Percentiles rank a stretch among this genome's conserved stretches.
Evolutionary conservation across 2,888 invertebrate species (phyloP).

Genomic region (Lochmaea crataegi): DNA sequence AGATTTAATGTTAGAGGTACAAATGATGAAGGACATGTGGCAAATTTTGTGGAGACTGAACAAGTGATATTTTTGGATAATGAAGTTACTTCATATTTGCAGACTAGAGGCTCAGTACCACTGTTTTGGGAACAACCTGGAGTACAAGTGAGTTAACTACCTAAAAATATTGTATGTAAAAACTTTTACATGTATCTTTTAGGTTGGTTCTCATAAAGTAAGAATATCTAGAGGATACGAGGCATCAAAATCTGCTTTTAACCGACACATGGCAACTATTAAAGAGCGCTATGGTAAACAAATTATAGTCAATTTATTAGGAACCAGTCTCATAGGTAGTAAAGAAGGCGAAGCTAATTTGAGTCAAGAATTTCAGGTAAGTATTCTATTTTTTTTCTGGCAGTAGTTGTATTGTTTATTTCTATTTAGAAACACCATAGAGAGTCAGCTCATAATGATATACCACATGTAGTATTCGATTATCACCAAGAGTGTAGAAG

Average conservation of each 20-base stretch:
- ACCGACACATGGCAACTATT: constrained; percentile 87
- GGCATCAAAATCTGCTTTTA: constrained; percentile 92
- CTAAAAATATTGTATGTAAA: neutral
- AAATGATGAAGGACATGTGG: constrained; percentile 99
- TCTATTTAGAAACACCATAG: constrained; percentile 79
- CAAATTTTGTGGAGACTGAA: constrained; percentile 99
- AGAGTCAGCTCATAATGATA: constrained; percentile 82
- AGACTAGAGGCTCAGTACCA: constrained; percentile 96
- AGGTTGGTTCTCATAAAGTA: constrained; percentile 98
- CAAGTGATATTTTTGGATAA: constrained; percentile 95
- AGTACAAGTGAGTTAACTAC: constrained; percentile 73
- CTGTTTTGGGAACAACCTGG: constrained; percentile 99
- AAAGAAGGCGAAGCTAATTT: constrained; percentile 98
- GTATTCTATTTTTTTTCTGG: constrained; percentile 19
- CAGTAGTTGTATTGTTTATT: constrained; percentile 15
- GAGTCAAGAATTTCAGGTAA: constrained; percentile 87
- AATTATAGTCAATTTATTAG: constrained; percentile 92
- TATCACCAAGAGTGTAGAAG: constrained; percentile 95
- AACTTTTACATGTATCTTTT: constrained; percentile 5
- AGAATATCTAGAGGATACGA: constrained; percentile 96
- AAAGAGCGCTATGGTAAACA: constrained; percentile 92
- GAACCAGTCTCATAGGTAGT: constrained; percentile 88
- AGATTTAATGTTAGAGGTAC: constrained; percentile 98
- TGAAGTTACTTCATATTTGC: constrained; percentile 88
- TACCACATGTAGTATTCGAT: constrained; percentile 93